Evolutionary conservation across 2,888 invertebrate species (phyloP), one percentile per base, ranked within the genome.

Genomic region (Plebejus melissa): DNA sequence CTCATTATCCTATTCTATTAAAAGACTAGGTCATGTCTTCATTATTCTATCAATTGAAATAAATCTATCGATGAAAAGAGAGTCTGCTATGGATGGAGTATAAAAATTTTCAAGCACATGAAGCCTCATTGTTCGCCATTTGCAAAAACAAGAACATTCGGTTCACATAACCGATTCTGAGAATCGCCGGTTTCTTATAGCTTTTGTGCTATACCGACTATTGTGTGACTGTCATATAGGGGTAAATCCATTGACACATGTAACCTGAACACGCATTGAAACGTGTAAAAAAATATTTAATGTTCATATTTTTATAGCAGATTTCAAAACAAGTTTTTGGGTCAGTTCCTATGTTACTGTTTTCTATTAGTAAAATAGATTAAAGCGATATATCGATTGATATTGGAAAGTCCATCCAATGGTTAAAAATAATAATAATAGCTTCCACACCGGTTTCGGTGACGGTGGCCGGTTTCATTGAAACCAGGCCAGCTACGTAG

Each of bases 161-260:
- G 70, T 75, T 75, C 75, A 75, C 70, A 75, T 75, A 70, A 54
- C 72, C 72, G 72, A 72, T 75, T 70, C 75, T 69, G 38, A 70
- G 75, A 75, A 71, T 58, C 75, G 75, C 38, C 70, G 70, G 75
- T 70, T 81, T 81, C 81, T 80, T 81, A 79, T 80, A 80, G 79
- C 81, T 72, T 72, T 50, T 72, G 54, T 72, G 72, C 72, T 16
- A 46, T 16, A 54, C 46, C 72, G 72, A 72, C 70, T 32, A 77
- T 77, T 75, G 72, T 74, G 72, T 75, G 54, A 54, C 28, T 32
- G 75, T 75, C 75, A 70, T 70, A 74, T 76, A 75, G 76, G 78
- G 78, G 77, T 75, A 76, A 76, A 77, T 76, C 72, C 76, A 74
- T 76, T 76, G 76, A 76, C 77, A 78, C 77, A 76, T 75, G 78